These are phyloP conservation scores for Drosophila picticornis DNA, from an alignment of 2,888 invertebrate genomes.

Conservation along the genomic window DNA sequence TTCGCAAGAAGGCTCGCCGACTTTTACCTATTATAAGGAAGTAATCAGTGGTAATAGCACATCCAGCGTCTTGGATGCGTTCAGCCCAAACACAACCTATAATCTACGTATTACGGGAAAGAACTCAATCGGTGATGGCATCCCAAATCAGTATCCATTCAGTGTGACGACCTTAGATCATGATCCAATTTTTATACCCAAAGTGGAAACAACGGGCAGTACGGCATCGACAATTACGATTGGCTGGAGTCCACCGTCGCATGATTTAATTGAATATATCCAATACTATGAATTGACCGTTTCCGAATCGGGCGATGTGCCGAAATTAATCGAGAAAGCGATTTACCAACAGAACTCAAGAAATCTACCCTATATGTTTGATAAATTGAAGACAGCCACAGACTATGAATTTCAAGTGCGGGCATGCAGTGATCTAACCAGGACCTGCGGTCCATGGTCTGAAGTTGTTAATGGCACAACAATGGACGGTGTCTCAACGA, in stretches of 20 bases:
- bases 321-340: slow-evolving; percentile 86
- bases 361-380: slow-evolving; percentile 91
- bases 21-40: slow-evolving; percentile 87
- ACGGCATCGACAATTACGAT: slow-evolving; percentile 91
- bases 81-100: slow-evolving; percentile 89
- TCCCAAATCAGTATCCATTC: slow-evolving; percentile 86
- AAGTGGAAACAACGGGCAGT: slow-evolving; percentile 90
- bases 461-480: slow-evolving; percentile 92
- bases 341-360: slow-evolving; percentile 88
- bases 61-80: slow-evolving; percentile 89
- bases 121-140: slow-evolving; percentile 88
- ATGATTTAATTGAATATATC: slow-evolving; percentile 89
- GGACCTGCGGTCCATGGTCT: slow-evolving; percentile 92
- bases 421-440: slow-evolving; percentile 92
- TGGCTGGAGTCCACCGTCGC: slow-evolving; percentile 90
- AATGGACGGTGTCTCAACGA: slow-evolving; percentile 92
- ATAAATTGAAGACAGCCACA: slow-evolving; percentile 91
- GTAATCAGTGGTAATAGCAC: slow-evolving; percentile 88
- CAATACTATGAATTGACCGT: slow-evolving; percentile 91
- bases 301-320: slow-evolving; percentile 86
- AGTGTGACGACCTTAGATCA: slow-evolving; percentile 88
- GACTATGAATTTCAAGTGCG: slow-evolving; percentile 92
- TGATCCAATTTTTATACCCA: slow-evolving; percentile 92
- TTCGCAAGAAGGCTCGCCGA: slow-evolving; percentile 86
- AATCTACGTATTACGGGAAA: slow-evolving; percentile 88